Evolutionary conservation across 2,888 invertebrate genomes (phyloP), one percentile per base, ranked within the genome.

Genomic region (Heliconius hortense): DNA sequence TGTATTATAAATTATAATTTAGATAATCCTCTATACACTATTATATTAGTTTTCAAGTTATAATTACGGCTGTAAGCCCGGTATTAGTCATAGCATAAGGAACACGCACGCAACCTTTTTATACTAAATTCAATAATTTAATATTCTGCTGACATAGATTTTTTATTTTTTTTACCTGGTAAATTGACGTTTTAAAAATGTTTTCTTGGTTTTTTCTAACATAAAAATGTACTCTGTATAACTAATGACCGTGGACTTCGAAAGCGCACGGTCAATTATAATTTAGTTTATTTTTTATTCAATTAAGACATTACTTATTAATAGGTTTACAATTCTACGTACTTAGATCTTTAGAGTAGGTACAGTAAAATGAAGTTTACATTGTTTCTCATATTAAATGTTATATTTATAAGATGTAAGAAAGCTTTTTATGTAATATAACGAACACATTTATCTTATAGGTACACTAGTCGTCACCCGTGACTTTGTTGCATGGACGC

Each of bases 191-290:
- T 64, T 64, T 13, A 24, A 64, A n/a, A 64, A 39, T 24, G 7
- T 24, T 13, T 64, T 39, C 64, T 64, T 39, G 13, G 11, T 24
- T 43, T 66, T 26, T 39, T 24, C 18, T 24, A 39, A 24, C 15
- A 66, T 15, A 66, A 24, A 39, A 39, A 39, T 39, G 7, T 66
- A 66, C 26, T 43, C 39, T 24, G 24, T 66, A 66, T 15, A 24
- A 66, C 66, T 66, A 43, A 66, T 43, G 66, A 66, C 66, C 39
- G 66, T 39, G 5, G 39, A 66, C 39, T 66, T 24, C 24, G 66
- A 39, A 39, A 66, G 39, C 13, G 39, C 66, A 39, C 66, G 39
- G 39, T 43, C n/a, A 35, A 39, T 64, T 64, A 64, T 64, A 35
- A 35, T 64, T 64, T 39, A 39, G 11, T 64, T 64, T 39, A 64